Evolutionary conservation across 2,113 vertebrate species (phyloP).

Genomic region (Australoheros scitulus): DNA sequence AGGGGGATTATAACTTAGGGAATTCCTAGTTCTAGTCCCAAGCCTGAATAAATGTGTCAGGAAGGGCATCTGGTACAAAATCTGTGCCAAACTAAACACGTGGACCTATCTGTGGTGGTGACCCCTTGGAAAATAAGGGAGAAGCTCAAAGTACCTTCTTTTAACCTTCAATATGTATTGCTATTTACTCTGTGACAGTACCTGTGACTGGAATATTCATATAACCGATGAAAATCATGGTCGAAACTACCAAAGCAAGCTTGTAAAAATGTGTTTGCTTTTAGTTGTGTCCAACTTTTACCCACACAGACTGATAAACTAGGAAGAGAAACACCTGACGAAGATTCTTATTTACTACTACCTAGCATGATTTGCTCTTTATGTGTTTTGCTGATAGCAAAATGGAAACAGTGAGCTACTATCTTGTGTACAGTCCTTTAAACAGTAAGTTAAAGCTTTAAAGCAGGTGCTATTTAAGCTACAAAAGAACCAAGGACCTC

Average conservation of each 20-base stretch:
- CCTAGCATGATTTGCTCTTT: background rate
- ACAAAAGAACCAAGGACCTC: constrained; percentile 30
- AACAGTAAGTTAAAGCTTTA: background rate
- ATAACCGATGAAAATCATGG: background rate
- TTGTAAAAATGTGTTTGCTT: background rate
- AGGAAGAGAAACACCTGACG: background rate
- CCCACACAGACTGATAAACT: background rate
- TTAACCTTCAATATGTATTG: background rate
- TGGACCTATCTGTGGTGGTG: too few relatives aligned
- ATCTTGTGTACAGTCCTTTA: background rate
- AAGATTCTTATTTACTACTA: accelerated
- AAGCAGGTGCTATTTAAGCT: background rate
- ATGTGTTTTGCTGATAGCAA: background rate
- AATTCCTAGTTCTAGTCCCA: background rate
- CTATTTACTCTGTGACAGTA: background rate
- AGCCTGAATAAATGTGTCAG: background rate
- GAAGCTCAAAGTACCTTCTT: background rate
- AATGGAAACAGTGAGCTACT: background rate
- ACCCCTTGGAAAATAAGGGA: background rate
- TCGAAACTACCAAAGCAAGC: background rate
- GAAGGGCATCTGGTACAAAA: background rate
- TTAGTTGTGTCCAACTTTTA: background rate
- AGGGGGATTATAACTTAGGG: background rate
- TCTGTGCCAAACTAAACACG: background rate
- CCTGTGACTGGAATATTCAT: background rate